Base-by-base conservation (phyloP, 64 coral and sea anemone genomes). In the Montipora efflorescens region DNA sequence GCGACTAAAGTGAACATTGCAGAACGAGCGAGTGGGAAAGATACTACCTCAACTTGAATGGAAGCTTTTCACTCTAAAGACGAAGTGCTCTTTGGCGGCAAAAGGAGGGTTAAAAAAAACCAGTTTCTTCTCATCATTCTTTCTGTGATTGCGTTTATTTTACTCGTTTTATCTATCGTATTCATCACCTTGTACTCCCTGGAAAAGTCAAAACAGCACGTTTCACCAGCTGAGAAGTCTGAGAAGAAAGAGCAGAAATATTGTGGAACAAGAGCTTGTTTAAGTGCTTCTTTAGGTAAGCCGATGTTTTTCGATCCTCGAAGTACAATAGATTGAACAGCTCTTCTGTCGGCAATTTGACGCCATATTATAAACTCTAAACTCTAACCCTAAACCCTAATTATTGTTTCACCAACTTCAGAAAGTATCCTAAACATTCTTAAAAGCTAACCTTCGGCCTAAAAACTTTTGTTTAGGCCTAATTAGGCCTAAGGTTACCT, bases 111-210 rank as follows among this genome's bases (percentile, higher is more conserved):
- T 11, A 22, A 62, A 3, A 43, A 14, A 0, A 9, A 3, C 1
- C 22, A 7, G 80, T 46, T 49, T 36, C 46, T 5, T n/a, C 59
- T 4, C 79, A 8, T 82, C 11, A 13, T 70, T 8, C 14, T 86
- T 10, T 7, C 64, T 11, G 46, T 72, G 19, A 9, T 4, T 5
- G 8, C 62, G 8, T 71, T 86, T 46, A 23, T 68, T 78, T 75
- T 93, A 0, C 49, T 87, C 9, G 71, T 93, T 1, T 9, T 93
- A 7, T 93, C 80, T 23, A 70, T 87, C 22, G 82, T 87, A 22
- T 93, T 93, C 23, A 87, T 87, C 28, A 47, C 75, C 6, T 59
- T 93, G 4, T 93, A 62, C 58, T 51, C 74, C 45, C 23, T 87
- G 46, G 91, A 87, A 66, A 84, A 70, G 7, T 59, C 72, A 1